A percentile compares a stretch with the other conserved stretches of the same genome.
phyloP scores from a whole-genome alignment of 1,140 invertebrate species.

The Drosophila suzukii region DNA sequence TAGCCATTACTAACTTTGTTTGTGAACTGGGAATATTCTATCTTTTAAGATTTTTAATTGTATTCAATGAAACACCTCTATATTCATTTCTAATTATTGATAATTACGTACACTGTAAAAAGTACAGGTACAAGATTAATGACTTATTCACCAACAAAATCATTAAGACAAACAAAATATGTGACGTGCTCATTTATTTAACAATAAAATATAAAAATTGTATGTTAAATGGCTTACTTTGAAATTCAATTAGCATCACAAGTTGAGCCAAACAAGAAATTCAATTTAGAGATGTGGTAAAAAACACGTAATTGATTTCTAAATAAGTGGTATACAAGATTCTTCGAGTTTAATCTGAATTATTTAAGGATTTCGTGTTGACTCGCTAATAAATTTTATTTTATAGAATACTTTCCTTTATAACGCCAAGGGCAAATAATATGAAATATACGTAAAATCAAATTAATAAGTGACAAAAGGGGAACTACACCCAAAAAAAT shows the following conservation, averaged over 20 bases:
- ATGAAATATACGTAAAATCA: too few species aligned
- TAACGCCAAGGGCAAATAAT: too few species aligned
- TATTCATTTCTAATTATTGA: constrained; percentile 25
- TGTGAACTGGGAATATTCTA: constrained; percentile 10
- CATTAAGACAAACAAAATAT: constrained; percentile 28
- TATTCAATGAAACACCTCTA: constrained; percentile 14
- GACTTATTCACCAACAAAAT: constrained; percentile 10
- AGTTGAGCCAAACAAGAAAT: constrained; percentile 1
- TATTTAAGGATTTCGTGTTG: not conserved
- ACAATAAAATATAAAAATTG: constrained; percentile 9
- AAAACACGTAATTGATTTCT: constrained; percentile 2
- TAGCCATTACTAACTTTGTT: constrained; percentile 1
- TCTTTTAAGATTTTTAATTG: constrained; percentile 4
- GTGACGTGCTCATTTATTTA: not conserved
- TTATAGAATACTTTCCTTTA: too few species aligned
- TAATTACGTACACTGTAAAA: constrained; percentile 34
- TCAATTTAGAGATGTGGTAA: constrained; percentile 1
- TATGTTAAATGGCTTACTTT: constrained; percentile 22
- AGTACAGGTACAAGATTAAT: constrained; percentile 18
- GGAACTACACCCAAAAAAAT: too few species aligned
- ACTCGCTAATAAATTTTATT: too few species aligned
- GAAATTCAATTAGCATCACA: constrained; percentile 48
- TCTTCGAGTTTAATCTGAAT: not conserved
- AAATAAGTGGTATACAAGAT: not conserved
- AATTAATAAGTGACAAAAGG: too few species aligned